Percentiles rank a stretch among this genome's conserved stretches.
These are phyloP conservation scores for Paradisaea rubra DNA, from an alignment of 2,113 vertebrate genomes.

Conservation along the genomic window DNA sequence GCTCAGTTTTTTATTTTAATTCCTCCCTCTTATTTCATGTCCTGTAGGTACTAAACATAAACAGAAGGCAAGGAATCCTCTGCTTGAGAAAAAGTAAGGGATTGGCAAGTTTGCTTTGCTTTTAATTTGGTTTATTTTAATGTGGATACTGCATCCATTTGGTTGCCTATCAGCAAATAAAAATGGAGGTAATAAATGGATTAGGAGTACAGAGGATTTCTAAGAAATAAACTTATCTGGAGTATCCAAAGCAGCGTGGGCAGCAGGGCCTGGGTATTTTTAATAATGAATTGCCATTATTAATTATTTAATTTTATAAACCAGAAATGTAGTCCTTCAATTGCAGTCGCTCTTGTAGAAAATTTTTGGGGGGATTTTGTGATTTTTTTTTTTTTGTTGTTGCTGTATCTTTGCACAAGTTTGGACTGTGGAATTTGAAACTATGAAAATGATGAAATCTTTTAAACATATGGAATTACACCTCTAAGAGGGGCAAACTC, in stretches of 20 bases:
- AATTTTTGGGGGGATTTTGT: not conserved
- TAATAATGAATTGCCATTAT: not conserved
- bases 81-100: constrained; percentile 66
- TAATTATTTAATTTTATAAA: not conserved
- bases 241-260: not conserved
- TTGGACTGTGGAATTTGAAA: not conserved
- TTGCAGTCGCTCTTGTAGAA: not conserved
- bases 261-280: not conserved
- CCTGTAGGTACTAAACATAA: constrained; percentile 49
- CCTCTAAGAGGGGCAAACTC: not conserved
- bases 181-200: not conserved
- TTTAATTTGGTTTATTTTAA: not conserved
- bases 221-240: not conserved
- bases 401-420: not conserved
- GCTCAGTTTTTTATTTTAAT: not conserved
- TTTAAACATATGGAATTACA: not conserved
- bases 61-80: constrained; percentile 1
- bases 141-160: not conserved
- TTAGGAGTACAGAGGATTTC: not conserved
- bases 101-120: not conserved
- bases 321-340: not conserved
- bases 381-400: no score
- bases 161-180: not conserved
- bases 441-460: not conserved
- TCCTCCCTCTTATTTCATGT: not conserved